These are phyloP conservation scores for Drosophila melanosoma DNA, from an alignment of 2,888 invertebrate species.

Conservation along the genomic window DNA sequence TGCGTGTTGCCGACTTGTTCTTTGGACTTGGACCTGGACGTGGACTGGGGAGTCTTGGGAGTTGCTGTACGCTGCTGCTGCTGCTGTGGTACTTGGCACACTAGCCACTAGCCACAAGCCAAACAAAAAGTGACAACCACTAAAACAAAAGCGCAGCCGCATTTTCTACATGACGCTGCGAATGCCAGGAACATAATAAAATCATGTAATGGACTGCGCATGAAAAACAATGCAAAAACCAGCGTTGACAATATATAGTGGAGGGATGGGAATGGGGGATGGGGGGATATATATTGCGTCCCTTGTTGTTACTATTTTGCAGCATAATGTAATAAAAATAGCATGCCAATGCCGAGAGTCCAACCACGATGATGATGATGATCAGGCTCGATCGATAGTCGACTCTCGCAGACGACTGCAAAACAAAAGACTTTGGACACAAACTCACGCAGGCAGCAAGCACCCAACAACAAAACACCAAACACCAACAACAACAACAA, in stretches of 20 bases:
- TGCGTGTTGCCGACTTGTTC: constrained; percentile 71
- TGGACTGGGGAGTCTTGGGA: constrained; percentile 33
- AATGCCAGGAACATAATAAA: constrained; percentile 81
- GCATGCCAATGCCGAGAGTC: constrained; percentile 69
- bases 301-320: constrained; percentile 80
- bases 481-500: constrained; percentile 24
- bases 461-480: constrained; percentile 21
- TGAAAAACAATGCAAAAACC: constrained; percentile 79
- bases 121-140: constrained; percentile 78
- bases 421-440: constrained; percentile 80
- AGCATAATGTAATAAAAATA: constrained; percentile 80
- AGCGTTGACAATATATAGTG: constrained; percentile 63
- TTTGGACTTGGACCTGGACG: constrained; percentile 26
- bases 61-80: constrained; percentile 2
- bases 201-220: constrained; percentile 80
- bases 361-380: constrained; percentile 65
- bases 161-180: constrained; percentile 79
- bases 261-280: not conserved
- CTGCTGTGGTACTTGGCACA: constrained; percentile 31
- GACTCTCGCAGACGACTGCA: constrained; percentile 45
- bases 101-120: constrained; percentile 60
- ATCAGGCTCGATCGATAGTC: constrained; percentile 77
- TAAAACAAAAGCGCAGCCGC: constrained; percentile 79
- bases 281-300: constrained; percentile 36
- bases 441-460: constrained; percentile 73